Conservation (phyloP, 2,113 vertebrate species). For the Plectropomus leopardus region DNA sequence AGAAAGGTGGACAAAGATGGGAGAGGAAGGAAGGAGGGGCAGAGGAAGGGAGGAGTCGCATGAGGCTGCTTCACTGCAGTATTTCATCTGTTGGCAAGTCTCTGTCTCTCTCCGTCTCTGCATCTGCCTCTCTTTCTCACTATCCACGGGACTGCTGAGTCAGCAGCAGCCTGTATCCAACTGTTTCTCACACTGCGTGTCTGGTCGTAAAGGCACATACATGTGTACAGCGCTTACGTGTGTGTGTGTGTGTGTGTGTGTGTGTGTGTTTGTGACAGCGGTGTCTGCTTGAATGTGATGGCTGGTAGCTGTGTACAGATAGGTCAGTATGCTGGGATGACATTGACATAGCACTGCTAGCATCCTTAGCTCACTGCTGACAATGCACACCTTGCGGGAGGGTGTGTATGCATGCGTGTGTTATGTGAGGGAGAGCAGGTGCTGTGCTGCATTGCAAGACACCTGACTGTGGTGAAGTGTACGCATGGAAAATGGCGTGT, state of each 20-base stretch:
- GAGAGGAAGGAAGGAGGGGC: conserved; percentile 59
- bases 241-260: conserved; percentile 5
- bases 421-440: conserved; percentile 39
- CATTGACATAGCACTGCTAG: conserved; percentile 59
- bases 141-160: conserved; percentile 67
- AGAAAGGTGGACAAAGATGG: conserved; percentile 49
- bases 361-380: conserved; percentile 55
- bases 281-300: neutral
- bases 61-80: conserved; percentile 77
- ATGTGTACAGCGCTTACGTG: neutral
- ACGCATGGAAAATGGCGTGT: conserved; percentile 16
- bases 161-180: conserved; percentile 55
- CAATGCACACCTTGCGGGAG: conserved; percentile 29
- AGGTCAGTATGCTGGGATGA: conserved; percentile 45
- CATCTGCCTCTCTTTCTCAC: conserved; percentile 61
- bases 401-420: conserved; percentile 3
- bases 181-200: conserved; percentile 19
- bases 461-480: conserved; percentile 23
- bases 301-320: conserved; percentile 17
- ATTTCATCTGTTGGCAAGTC: conserved; percentile 74
- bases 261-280: neutral
- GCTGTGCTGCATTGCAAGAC: conserved; percentile 23
- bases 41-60: conserved; percentile 60
- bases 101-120: conserved; percentile 43
- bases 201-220: neutral